Conservation (phyloP, 2,113 vertebrate genomes). For the Pelecanoides urinatrix region DNA sequence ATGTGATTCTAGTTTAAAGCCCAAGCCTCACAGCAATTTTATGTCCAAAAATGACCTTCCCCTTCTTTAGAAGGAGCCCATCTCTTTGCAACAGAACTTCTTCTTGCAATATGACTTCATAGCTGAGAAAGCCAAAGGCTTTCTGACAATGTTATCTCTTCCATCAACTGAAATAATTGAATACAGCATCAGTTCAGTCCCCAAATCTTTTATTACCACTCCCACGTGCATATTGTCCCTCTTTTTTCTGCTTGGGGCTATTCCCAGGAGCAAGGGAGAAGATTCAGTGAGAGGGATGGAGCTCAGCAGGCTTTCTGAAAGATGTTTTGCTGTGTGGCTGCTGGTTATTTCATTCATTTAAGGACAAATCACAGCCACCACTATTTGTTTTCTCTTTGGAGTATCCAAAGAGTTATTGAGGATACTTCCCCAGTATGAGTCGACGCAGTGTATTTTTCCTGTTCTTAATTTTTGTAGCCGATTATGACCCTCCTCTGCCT, state of each 20-base stretch:
- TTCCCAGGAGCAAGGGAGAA: background rate
- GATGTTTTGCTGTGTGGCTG: rapidly evolving
- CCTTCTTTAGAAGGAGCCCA: background rate
- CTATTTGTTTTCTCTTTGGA: background rate
- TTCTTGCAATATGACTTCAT: background rate
- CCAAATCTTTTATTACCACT: background rate
- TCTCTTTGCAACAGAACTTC: background rate
- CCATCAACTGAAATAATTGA: background rate
- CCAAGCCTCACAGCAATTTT: background rate
- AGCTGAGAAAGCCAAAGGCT: background rate
- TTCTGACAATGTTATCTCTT: background rate
- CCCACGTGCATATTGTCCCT: background rate
- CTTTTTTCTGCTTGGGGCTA: background rate
- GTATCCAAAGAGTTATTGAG: background rate
- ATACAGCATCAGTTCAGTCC: background rate
- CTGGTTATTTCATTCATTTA: background rate
- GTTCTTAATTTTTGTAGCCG: background rate
- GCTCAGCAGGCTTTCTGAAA: background rate
- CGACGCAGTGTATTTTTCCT: background rate
- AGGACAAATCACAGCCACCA: background rate
- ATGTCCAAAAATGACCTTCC: background rate
- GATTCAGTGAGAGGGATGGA: background rate
- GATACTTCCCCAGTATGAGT: background rate
- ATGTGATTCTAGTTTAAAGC: background rate
- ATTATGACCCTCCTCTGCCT: background rate